Conservation (phyloP, 2,113 vertebrate genomes). For the Epinephelus cyanopodus region DNA sequence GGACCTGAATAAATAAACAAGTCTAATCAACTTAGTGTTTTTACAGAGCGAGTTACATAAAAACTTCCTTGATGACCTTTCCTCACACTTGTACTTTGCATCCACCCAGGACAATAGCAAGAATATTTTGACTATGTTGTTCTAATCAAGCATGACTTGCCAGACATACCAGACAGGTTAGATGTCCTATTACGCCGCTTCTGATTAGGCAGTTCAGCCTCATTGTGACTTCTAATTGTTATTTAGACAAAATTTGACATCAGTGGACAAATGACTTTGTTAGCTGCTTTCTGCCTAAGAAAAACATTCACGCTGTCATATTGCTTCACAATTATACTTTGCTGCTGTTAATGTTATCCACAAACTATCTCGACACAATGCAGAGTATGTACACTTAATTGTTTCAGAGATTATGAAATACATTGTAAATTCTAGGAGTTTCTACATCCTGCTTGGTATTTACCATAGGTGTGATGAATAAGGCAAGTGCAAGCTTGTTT, state of each 20-base stretch:
- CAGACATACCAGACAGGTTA: constrained; percentile 58
- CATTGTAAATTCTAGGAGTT: constrained; percentile 35
- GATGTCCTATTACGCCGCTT: constrained; percentile 52
- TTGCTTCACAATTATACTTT: background rate
- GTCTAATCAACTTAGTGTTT: constrained; percentile 87
- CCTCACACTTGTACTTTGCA: constrained; percentile 53
- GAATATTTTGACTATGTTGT: constrained; percentile 50
- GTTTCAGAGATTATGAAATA: constrained; percentile 24
- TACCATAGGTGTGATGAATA: constrained; percentile 37
- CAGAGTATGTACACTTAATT: background rate
- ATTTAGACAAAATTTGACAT: constrained; percentile 56
- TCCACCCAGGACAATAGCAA: constrained; percentile 52
- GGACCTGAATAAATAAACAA: constrained; percentile 97
- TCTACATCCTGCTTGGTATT: constrained; percentile 37
- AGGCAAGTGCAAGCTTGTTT: constrained; percentile 50
- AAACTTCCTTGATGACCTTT: constrained; percentile 79
- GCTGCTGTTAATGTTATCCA: background rate
- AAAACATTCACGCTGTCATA: constrained; percentile 7
- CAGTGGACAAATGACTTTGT: constrained; percentile 44
- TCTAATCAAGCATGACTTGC: constrained; percentile 58
- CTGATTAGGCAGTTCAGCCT: constrained; percentile 50
- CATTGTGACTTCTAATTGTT: constrained; percentile 50
- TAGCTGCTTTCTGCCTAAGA: constrained; percentile 9
- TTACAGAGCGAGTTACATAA: constrained; percentile 74
- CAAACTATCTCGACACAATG: background rate